These are phyloP conservation scores for Cichlasoma orientale DNA, from an alignment of 2,797 vertebrate species.

Conservation along the genomic window DNA sequence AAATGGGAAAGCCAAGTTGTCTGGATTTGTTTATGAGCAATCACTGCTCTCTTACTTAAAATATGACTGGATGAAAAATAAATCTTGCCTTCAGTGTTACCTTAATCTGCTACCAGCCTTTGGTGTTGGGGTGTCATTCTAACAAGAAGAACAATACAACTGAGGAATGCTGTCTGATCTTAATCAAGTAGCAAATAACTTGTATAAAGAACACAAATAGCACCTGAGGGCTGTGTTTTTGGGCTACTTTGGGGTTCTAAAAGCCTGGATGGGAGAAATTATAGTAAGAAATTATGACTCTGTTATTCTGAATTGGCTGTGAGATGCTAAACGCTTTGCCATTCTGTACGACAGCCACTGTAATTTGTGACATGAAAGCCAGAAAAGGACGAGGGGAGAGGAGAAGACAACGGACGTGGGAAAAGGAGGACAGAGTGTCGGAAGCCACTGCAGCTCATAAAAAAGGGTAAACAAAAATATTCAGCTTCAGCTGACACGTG, in stretches of 20 bases:
- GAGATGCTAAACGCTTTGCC: slow-evolving; percentile 53
- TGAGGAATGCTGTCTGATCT: slow-evolving; percentile 17
- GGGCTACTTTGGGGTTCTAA: slow-evolving; percentile 27
- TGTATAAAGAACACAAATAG: slow-evolving; percentile 20
- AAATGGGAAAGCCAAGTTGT: not conserved
- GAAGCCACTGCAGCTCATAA: not conserved
- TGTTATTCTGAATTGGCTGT: slow-evolving; percentile 16
- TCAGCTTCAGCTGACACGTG: accelerated
- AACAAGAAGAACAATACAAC: slow-evolving; percentile 6
- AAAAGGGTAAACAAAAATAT: not conserved
- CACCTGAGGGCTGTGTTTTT: not conserved
- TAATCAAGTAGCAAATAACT: slow-evolving; percentile 34
- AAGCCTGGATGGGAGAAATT: slow-evolving; percentile 9
- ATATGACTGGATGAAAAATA: not conserved
- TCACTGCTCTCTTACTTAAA: not conserved
- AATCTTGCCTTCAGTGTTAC: not conserved
- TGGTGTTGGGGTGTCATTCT: slow-evolving; percentile 1
- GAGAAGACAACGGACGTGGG: not conserved
- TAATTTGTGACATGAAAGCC: slow-evolving; percentile 31
- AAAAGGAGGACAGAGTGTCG: not conserved
- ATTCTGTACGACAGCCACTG: slow-evolving; percentile 16
- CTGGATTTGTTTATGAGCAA: slow-evolving; percentile 1
- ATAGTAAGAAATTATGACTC: slow-evolving; percentile 21
- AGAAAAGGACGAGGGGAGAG: not conserved
- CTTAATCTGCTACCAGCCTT: slow-evolving; percentile 1